Evolutionary conservation across 2,797 vertebrate genomes (phyloP), one percentile per base, ranked within the genome.

Genomic region (Picus viridis): DNA sequence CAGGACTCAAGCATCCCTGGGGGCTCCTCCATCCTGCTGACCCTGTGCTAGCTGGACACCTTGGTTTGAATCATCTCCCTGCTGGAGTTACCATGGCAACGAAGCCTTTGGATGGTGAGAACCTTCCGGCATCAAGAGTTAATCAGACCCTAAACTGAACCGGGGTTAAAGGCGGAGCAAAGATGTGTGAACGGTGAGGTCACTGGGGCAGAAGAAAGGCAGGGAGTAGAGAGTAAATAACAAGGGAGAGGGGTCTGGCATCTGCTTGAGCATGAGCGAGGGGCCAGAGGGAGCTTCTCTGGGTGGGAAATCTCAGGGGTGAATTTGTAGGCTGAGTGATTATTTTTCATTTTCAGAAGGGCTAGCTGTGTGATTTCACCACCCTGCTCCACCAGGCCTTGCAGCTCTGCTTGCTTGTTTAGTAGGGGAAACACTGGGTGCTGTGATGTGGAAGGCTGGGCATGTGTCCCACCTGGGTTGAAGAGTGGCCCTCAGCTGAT

Each of bases 131-230:
- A 59, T 41, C 83, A 89, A 86, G 92, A 95, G 94, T 93, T 92
- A 93, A 94, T 85, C 88, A 88, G 86, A 89, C 93, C 91, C 91
- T 91, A 95, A 91, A 92, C 15, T 49, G 56, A 94, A 94, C 84
- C 0, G 5, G 65, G 90, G 95, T 96, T 95, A 93, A 93, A 88
- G 93, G 86, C 62, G 1, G 94, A 92, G 83, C 62, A 32, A 75
- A 12, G 88, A 74, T 11, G 65, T 82, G 58, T 56, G 94, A 93
- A 86, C 74, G 80, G 74, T 76, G 36, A 65, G 92, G 75, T 88
- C 88, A 59, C 49, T 72, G 81, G 91, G 94, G 89, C 88, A 84
- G 94, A 92, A 92, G 86, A 45, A 84, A 91, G 74, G 65, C 77
- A 81, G 65, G 0, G 13, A 87, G n/a, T 2, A 2, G 80, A 81